A percentile compares a stretch with the other conserved stretches of the same genome.
phyloP scores from a whole-genome alignment of 37 sponge, comb jelly and placozoan species.

The Diacarnus erythraeanus region DNA sequence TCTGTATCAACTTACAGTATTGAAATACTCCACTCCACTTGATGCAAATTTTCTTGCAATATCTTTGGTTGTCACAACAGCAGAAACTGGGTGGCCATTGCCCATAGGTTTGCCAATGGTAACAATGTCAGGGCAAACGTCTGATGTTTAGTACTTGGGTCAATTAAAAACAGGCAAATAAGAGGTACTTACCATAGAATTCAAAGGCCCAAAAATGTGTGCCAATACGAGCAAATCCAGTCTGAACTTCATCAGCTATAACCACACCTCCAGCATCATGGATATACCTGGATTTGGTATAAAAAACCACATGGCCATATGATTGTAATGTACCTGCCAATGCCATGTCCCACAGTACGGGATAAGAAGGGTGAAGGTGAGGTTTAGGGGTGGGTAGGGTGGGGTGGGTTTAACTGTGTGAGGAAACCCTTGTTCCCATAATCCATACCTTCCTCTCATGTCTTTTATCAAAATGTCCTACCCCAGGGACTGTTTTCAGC shows the following conservation, averaged over 20 bases:
- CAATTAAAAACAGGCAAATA: neutral
- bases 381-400: too few relatives aligned
- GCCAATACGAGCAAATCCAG: conserved; percentile 81
- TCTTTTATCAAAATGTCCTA: too few relatives aligned
- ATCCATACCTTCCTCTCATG: too few relatives aligned
- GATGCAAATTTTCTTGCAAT: conserved; percentile 65
- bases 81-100: conserved; percentile 85
- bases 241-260: conserved; percentile 90
- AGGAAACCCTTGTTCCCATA: too few relatives aligned
- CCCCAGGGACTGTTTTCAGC: too few relatives aligned
- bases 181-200: conserved; percentile 43
- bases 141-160: conserved; percentile 6
- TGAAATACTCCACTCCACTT: conserved; percentile 59
- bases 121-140: conserved; percentile 83
- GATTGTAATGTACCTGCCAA: too few relatives aligned
- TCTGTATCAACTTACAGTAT: conserved; percentile 53
- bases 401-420: too few relatives aligned
- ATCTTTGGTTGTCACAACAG: conserved; percentile 76
- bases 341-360: too few relatives aligned
- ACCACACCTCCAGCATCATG: conserved; percentile 77
- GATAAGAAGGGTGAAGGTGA: too few relatives aligned
- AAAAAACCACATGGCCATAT: too few relatives aligned
- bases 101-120: conserved; percentile 90
- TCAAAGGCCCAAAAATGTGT: conserved; percentile 78
- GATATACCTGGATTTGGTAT: conserved; percentile 38